Percentiles rank a stretch among this genome's conserved stretches.
These are phyloP conservation scores for Ornithorhynchus anatinus DNA, from an alignment of 2,113 vertebrate genomes.

Conservation along the genomic window DNA sequence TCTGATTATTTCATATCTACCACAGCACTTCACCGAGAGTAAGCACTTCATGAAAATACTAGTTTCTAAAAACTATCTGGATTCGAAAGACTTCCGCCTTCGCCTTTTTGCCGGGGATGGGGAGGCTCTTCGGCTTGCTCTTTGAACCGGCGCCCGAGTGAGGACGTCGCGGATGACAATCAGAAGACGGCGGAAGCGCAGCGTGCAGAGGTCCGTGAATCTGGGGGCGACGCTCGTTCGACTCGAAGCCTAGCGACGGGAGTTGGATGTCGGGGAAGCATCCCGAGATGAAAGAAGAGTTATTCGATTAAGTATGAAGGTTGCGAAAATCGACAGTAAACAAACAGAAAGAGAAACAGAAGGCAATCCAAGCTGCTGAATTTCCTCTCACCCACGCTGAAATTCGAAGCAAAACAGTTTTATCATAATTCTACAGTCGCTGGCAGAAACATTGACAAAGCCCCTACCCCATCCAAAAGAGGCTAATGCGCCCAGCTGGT, in stretches of 20 bases:
- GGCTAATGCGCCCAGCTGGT: conserved; percentile 15
- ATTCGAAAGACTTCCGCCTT: too few relatives aligned
- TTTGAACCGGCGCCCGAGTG: background rate
- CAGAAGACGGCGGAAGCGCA: background rate
- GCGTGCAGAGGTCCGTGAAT: background rate
- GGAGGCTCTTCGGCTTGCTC: too few relatives aligned
- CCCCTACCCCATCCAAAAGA: background rate
- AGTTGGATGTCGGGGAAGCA: conserved; percentile 14
- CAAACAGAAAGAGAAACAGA: conserved; percentile 54
- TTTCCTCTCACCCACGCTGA: conserved; percentile 9
- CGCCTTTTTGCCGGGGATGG: too few relatives aligned
- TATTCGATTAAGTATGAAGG: conserved; percentile 20
- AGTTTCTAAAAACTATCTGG: too few relatives aligned
- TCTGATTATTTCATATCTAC: too few relatives aligned
- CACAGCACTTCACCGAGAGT: too few relatives aligned
- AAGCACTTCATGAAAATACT: too few relatives aligned
- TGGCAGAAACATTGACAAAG: conserved; percentile 25
- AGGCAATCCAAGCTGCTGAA: conserved; percentile 56
- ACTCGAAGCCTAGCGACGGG: background rate
- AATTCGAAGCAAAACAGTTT: conserved; percentile 53
- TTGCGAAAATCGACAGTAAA: conserved; percentile 30
- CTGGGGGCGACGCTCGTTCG: background rate
- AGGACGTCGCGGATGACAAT: background rate
- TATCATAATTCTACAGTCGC: conserved; percentile 52
- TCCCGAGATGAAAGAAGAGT: background rate